These are phyloP conservation scores for Dendrophyllia cribrosa DNA, from an alignment of 64 coral and sea anemone species.

Conservation along the genomic window DNA sequence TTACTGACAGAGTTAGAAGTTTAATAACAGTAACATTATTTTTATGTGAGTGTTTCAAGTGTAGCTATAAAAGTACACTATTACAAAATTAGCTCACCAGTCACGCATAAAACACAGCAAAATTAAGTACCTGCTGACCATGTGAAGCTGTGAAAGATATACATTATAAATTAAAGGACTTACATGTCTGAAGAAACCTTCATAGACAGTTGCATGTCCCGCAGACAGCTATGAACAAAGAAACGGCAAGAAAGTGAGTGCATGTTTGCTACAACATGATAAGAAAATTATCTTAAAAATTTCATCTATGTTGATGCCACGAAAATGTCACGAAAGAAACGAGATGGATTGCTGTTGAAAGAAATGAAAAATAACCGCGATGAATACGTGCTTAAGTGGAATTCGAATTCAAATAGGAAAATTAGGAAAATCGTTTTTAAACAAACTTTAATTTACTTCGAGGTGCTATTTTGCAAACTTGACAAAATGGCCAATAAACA, in stretches of 20 bases:
- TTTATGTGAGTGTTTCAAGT: too few species aligned
- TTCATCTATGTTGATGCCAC: not conserved
- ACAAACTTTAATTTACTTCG: not conserved
- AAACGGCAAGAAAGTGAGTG: not conserved
- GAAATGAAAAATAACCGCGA: not conserved
- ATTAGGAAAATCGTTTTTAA: not conserved
- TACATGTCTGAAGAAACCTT: conserved; percentile 78
- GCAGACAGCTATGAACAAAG: conserved; percentile 59
- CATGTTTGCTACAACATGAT: not conserved
- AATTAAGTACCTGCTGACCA: too few species aligned
- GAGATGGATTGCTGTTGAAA: not conserved
- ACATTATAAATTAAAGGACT: not conserved
- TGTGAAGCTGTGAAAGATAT: too few species aligned
- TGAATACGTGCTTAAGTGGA: not conserved
- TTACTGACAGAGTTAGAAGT: too few species aligned
- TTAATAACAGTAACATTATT: too few species aligned
- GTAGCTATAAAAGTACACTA: too few species aligned
- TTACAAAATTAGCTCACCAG: too few species aligned
- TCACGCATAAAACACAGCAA: too few species aligned
- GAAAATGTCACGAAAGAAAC: conserved; percentile 8
- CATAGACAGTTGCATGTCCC: conserved; percentile 77
- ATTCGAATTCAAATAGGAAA: too few species aligned
- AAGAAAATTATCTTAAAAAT: conserved; percentile 10
- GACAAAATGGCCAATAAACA: not conserved
- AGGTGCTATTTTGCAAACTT: not conserved